Percentiles rank a stretch among this genome's conserved stretches.
These are phyloP conservation scores for Misgurnus mizolepis DNA, from an alignment of 2,113 vertebrate genomes.

Conservation along the genomic window DNA sequence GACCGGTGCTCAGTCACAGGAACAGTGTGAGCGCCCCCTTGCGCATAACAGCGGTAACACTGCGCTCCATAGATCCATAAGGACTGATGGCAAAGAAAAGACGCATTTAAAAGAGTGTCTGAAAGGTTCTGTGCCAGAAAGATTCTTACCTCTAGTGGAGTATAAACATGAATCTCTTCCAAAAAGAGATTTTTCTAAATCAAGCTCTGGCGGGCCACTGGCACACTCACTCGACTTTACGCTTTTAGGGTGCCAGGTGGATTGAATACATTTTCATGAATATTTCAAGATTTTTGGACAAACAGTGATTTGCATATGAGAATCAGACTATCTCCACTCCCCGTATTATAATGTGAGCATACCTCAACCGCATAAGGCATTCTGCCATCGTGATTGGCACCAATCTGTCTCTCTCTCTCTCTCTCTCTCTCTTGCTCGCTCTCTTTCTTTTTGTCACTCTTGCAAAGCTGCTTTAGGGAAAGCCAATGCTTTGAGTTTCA, in stretches of 20 bases:
- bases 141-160: slow-evolving; percentile 55
- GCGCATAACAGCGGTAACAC: slow-evolving; percentile 42
- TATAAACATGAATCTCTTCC: slow-evolving; percentile 58
- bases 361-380: background rate
- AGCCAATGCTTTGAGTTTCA: slow-evolving; percentile 15
- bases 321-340: slow-evolving; percentile 44
- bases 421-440: background rate
- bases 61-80: background rate
- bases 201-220: slow-evolving; percentile 58
- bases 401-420: slow-evolving; percentile 17
- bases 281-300: slow-evolving; percentile 57
- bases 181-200: slow-evolving; percentile 62
- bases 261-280: slow-evolving; percentile 42
- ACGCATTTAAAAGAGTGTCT: slow-evolving; percentile 34
- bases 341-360: slow-evolving; percentile 20
- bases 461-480: slow-evolving; percentile 14
- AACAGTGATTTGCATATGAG: slow-evolving; percentile 51
- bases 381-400: slow-evolving; percentile 26
- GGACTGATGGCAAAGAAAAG: slow-evolving; percentile 36
- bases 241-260: slow-evolving; percentile 33
- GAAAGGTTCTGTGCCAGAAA: slow-evolving; percentile 48
- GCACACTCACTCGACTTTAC: slow-evolving; percentile 54
- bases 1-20: background rate
- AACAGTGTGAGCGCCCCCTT: slow-evolving; percentile 61
- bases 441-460: background rate